A percentile compares a stretch with the other conserved stretches of the same genome.
These are phyloP conservation scores for Atrichornis clamosus DNA, from an alignment of 2,113 vertebrate species.

Conservation along the genomic window DNA sequence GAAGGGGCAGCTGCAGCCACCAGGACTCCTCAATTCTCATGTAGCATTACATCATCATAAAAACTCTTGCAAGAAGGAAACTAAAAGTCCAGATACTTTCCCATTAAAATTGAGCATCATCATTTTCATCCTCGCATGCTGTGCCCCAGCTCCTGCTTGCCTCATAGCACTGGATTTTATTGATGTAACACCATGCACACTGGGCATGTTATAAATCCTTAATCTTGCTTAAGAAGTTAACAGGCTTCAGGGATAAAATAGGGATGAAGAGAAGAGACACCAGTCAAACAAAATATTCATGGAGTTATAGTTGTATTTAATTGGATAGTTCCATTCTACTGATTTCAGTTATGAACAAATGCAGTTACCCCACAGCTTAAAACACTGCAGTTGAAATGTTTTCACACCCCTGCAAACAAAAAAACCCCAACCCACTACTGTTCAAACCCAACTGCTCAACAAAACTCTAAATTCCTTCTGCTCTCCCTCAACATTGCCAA, in stretches of 20 bases:
- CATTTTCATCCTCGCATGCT: not conserved
- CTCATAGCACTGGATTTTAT: not conserved
- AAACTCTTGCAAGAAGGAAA: not conserved
- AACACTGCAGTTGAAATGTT: not conserved
- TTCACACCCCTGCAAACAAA: not conserved
- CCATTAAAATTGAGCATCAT: not conserved
- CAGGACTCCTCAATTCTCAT: not conserved
- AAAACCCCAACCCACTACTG: not conserved
- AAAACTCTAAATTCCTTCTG: not conserved
- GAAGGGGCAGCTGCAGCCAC: not conserved
- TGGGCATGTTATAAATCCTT: not conserved
- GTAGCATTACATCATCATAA: not conserved
- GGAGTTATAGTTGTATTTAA: not conserved
- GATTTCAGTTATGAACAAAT: not conserved
- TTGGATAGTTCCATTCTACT: not conserved
- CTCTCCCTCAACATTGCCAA: not conserved
- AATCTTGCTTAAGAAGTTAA: not conserved
- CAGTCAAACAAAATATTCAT: not conserved
- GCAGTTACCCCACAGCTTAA: not conserved
- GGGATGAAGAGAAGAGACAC: not conserved
- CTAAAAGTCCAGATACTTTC: not conserved
- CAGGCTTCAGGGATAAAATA: not conserved
- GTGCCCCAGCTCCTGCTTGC: not conserved
- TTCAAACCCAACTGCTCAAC: not conserved
- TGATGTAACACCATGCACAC: not conserved